These are phyloP conservation scores for Rhingia campestris DNA, from an alignment of 2,888 invertebrate species.

Conservation along the genomic window DNA sequence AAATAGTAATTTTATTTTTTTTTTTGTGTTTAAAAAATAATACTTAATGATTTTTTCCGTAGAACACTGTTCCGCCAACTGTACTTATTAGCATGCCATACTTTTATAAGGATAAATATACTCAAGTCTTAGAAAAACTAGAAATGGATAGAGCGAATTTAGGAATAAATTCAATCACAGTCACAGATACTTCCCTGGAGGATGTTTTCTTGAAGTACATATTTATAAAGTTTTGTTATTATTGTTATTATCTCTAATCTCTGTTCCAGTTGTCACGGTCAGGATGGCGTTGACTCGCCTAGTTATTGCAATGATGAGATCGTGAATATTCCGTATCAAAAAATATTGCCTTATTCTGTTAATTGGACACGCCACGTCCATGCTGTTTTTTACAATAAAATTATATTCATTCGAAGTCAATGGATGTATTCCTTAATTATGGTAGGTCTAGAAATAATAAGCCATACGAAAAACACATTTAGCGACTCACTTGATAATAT, in stretches of 20 bases:
- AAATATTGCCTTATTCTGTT: constrained; percentile 68
- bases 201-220: constrained; percentile 93
- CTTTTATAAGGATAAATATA: constrained; percentile 84
- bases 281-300: constrained; percentile 79
- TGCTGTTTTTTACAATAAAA: constrained; percentile 81
- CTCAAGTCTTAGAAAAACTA: constrained; percentile 85
- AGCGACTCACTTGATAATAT: background rate
- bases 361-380: constrained; percentile 76
- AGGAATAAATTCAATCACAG: constrained; percentile 90
- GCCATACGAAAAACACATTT: background rate
- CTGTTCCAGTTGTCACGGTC: constrained; percentile 77
- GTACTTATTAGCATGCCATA: constrained; percentile 84
- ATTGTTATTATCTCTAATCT: background rate
- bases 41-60: constrained; percentile 3
- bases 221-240: background rate
- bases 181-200: constrained; percentile 94
- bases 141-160: constrained; percentile 85
- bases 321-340: constrained; percentile 75
- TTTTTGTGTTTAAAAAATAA: constrained; percentile 50
- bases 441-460: constrained; percentile 75
- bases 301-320: constrained; percentile 59
- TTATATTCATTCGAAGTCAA: constrained; percentile 78
- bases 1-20: constrained; percentile 76
- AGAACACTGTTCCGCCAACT: constrained; percentile 81
- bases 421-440: constrained; percentile 78